Evolutionary conservation across 2,888 invertebrate genomes (phyloP).

Genomic region (Spatulosminthurus flaviceps): DNA sequence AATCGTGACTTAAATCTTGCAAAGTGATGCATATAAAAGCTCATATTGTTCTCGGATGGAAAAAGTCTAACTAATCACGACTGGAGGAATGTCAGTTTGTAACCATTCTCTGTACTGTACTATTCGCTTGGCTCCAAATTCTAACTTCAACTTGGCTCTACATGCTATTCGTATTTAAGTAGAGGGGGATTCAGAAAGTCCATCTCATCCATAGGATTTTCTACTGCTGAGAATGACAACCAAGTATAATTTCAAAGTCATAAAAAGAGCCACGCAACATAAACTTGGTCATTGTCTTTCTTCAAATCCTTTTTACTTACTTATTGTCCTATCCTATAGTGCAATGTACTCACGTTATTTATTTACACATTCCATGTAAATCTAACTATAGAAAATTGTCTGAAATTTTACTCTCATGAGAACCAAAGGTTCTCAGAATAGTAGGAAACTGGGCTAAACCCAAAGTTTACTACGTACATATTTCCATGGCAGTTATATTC

Average conservation of each 20-base stretch:
- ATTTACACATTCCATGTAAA: background rate
- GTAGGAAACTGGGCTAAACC: background rate
- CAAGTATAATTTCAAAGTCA: slow-evolving; percentile 9
- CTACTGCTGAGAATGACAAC: background rate
- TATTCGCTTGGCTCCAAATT: no score
- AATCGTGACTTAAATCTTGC: slow-evolving; percentile 42
- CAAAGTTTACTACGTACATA: no score
- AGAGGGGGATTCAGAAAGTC: no score
- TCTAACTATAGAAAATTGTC: background rate
- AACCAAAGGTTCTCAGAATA: slow-evolving; percentile 13
- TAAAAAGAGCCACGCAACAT: slow-evolving; percentile 13
- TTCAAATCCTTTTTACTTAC: background rate
- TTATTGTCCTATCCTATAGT: background rate
- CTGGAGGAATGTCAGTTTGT: slow-evolving; percentile 1
- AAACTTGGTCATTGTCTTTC: slow-evolving; percentile 18
- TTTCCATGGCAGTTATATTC: background rate
- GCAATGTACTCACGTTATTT: background rate
- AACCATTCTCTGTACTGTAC: no score
- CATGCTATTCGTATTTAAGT: no score
- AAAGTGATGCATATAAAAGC: slow-evolving; percentile 7
- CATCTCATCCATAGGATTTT: no score
- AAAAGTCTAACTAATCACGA: slow-evolving; percentile 29
- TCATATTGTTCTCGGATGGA: slow-evolving; percentile 12
- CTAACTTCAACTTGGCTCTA: no score
- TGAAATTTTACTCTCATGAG: background rate